Conservation (phyloP, 2,888 invertebrate genomes). For the Hemistola chrysoprasaria region DNA sequence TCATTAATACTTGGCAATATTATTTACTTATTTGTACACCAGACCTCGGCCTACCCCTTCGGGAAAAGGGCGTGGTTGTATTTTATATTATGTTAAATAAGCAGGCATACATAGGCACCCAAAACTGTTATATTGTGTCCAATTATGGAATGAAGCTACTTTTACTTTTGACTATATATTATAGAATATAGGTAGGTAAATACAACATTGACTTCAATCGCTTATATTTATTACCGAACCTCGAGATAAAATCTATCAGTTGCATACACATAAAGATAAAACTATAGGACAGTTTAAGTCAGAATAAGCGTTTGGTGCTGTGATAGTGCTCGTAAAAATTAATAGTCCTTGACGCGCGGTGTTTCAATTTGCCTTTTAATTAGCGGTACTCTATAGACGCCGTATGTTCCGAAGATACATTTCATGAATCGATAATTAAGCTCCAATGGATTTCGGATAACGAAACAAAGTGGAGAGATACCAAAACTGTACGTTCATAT, state of each 20-base stretch:
- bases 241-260: slow-evolving; percentile 57
- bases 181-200: no score
- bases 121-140: no score
- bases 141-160: no score
- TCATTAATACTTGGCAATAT: no score
- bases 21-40: no score
- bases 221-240: slow-evolving; percentile 60
- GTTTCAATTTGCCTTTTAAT: slow-evolving; percentile 72
- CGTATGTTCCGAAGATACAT: slow-evolving; percentile 17
- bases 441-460: slow-evolving; percentile 13
- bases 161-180: no score
- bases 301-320: slow-evolving; percentile 33
- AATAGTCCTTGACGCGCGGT: slow-evolving; percentile 62
- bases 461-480: slow-evolving; percentile 10
- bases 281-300: slow-evolving; percentile 21
- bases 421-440: slow-evolving; percentile 24
- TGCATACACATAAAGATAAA: slow-evolving; percentile 62
- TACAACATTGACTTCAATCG: slow-evolving; percentile 51
- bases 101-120: no score
- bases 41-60: no score
- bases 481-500: not conserved
- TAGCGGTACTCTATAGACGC: slow-evolving; percentile 33
- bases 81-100: no score
- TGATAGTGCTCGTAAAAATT: slow-evolving; percentile 69
- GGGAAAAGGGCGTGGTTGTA: no score